These are phyloP conservation scores for Leptopilina drosophilae DNA, from an alignment of 2,888 invertebrate species.

Conservation along the genomic window DNA sequence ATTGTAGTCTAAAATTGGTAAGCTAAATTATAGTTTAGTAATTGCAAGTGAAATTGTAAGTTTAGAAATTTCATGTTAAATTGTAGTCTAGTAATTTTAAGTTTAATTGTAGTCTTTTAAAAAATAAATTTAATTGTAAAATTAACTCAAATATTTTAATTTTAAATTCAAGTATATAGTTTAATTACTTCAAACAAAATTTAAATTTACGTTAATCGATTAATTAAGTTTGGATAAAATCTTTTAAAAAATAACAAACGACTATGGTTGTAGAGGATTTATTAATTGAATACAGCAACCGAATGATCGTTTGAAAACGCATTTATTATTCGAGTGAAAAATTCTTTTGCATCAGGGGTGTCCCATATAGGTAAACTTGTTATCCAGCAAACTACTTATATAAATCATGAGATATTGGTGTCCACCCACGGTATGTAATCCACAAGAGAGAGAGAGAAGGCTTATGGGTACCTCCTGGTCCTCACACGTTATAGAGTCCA, in stretches of 20 bases:
- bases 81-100: too few species aligned
- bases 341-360: conserved; percentile 44
- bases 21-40: too few species aligned
- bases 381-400: conserved; percentile 53
- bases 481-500: conserved; percentile 41
- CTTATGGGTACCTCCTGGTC: conserved; percentile 43
- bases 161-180: too few species aligned
- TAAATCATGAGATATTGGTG: conserved; percentile 56
- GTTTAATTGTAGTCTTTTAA: too few species aligned
- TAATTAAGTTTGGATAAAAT: background rate
- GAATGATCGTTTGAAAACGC: conserved; percentile 43
- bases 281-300: background rate
- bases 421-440: conserved; percentile 54
- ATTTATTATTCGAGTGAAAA: conserved; percentile 52
- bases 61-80: too few species aligned
- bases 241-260: background rate
- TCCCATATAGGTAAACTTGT: conserved; percentile 53
- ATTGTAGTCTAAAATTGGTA: too few species aligned
- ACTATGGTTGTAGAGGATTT: background rate
- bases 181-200: too few species aligned
- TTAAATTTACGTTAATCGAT: too few species aligned
- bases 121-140: too few species aligned
- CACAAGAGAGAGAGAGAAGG: conserved; percentile 21
- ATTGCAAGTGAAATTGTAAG: too few species aligned
- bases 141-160: too few species aligned